Evolutionary conservation across 2,888 invertebrate species (phyloP).

Genomic region (Agrotis ipsilon): DNA sequence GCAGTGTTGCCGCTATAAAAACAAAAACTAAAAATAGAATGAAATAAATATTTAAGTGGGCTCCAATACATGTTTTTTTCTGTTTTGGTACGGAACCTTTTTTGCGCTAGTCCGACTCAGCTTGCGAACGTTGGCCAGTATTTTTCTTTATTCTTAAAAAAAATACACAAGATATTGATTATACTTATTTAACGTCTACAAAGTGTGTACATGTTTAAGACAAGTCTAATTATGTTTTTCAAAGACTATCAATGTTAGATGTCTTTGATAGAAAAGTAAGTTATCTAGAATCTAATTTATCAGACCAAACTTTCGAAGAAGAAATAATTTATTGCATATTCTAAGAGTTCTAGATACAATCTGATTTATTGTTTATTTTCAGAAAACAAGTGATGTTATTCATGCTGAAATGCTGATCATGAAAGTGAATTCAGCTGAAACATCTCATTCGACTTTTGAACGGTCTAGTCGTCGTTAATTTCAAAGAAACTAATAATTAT

Average conservation of each 20-base stretch:
- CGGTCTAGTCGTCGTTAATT: no score
- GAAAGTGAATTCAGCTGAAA: slow-evolving; percentile 16
- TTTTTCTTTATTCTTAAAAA: no score
- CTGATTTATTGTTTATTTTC: slow-evolving; percentile 37
- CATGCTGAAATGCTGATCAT: slow-evolving; percentile 11
- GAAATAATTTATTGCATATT: slow-evolving; percentile 22
- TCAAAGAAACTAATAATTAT: no score
- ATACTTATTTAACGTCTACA: no score
- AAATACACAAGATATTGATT: no score
- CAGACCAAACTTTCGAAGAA: slow-evolving; percentile 1
- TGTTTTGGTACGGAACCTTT: no score
- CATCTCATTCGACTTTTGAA: background rate
- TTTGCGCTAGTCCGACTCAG: no score
- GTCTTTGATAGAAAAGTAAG: slow-evolving; percentile 12
- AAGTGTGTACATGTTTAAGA: background rate
- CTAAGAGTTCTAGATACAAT: slow-evolving; percentile 22
- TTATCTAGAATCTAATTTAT: slow-evolving; percentile 24
- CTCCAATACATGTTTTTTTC: no score
- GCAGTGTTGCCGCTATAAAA: no score
- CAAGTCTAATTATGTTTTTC: slow-evolving; percentile 2
- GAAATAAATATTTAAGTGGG: no score
- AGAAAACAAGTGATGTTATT: slow-evolving; percentile 13
- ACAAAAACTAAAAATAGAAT: no score
- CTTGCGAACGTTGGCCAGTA: no score
- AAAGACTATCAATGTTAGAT: background rate